These are phyloP conservation scores for Corythornis cristatus DNA, from an alignment of 2,113 vertebrate species.

Conservation along the genomic window DNA sequence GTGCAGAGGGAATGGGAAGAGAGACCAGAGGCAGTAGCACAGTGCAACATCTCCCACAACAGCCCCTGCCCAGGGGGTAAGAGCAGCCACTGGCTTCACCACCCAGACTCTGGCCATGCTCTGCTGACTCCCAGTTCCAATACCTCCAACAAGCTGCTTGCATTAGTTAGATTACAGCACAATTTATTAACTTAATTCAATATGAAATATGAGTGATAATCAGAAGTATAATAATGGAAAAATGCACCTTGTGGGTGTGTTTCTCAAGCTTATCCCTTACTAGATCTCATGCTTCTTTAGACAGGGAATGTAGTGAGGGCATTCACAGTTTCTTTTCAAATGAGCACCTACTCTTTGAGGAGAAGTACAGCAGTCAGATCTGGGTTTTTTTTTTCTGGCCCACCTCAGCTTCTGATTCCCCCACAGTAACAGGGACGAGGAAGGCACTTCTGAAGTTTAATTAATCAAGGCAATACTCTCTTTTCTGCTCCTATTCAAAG, in stretches of 20 bases:
- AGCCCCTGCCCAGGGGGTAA: not conserved
- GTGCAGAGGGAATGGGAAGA: not conserved
- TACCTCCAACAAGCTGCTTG: rapidly evolving
- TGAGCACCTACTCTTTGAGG: not conserved
- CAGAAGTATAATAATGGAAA: not conserved
- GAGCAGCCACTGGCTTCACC: not conserved
- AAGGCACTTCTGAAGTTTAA: slow-evolving; percentile 5
- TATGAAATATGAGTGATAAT: not conserved
- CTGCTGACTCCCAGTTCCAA: rapidly evolving
- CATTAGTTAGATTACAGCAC: not conserved
- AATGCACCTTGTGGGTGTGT: rapidly evolving
- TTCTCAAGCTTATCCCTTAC: not conserved
- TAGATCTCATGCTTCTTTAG: not conserved
- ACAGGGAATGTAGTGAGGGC: not conserved
- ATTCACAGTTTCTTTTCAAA: not conserved
- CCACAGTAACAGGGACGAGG: not conserved
- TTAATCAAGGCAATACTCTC: slow-evolving; percentile 18
- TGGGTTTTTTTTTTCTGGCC: not conserved
- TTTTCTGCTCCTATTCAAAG: slow-evolving; percentile 19
- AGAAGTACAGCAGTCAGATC: not conserved
- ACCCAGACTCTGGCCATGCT: not conserved
- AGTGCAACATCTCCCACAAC: not conserved
- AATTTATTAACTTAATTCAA: not conserved
- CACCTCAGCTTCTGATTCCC: not conserved
- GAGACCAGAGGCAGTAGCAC: not conserved